Conservation (phyloP, 2,113 vertebrate species). For the Diphyllodes magnificus region DNA sequence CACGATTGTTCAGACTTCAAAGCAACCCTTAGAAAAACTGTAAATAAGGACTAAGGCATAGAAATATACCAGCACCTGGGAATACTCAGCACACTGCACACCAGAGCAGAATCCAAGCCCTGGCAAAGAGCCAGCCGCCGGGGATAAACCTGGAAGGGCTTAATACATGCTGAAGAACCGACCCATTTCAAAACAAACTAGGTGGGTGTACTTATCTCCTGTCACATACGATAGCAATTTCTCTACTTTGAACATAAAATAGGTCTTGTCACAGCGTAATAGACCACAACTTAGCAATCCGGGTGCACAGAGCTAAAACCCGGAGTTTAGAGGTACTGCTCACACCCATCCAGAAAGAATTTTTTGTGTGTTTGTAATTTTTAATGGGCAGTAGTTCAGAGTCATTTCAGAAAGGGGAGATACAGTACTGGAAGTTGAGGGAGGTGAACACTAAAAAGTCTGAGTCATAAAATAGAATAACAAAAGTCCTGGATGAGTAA, state of each 20-base stretch:
- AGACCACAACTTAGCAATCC: background rate
- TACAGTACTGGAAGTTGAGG: background rate
- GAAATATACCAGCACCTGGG: constrained; percentile 72
- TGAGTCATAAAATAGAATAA: constrained; percentile 48
- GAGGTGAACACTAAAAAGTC: constrained; percentile 1
- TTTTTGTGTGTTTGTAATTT: background rate
- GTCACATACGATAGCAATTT: constrained; percentile 55
- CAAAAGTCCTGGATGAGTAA: constrained; percentile 51
- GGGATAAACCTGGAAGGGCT: constrained; percentile 72
- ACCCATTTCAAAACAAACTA: constrained; percentile 56
- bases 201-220: constrained; percentile 63
- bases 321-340: background rate
- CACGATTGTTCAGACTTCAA: constrained; percentile 70
- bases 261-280: constrained; percentile 17
- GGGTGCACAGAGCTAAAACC: background rate
- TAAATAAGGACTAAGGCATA: constrained; percentile 73
- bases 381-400: background rate
- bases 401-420: background rate
- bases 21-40: constrained; percentile 70
- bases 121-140: constrained; percentile 63
- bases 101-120: constrained; percentile 52
- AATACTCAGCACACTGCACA: constrained; percentile 72
- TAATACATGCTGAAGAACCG: constrained; percentile 50
- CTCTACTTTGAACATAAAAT: constrained; percentile 57
- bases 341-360: background rate